Conservation (phyloP, 2,797 vertebrate species). For the Buceros bicornis region DNA sequence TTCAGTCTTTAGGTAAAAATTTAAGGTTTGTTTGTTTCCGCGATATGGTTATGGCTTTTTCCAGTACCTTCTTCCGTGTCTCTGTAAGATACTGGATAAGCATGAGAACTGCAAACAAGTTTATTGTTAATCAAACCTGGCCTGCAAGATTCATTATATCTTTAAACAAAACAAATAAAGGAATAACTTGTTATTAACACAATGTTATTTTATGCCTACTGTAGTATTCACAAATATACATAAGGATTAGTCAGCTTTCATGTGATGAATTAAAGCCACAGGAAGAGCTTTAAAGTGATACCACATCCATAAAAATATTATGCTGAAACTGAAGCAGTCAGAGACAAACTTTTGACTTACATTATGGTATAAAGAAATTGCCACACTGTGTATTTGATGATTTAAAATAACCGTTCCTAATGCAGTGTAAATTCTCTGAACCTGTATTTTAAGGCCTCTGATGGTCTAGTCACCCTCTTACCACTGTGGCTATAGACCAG, state of each 20-base stretch:
- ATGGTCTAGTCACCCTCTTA: neutral
- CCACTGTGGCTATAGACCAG: neutral
- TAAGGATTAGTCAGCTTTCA: slow-evolving; percentile 31
- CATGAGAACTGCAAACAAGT: slow-evolving; percentile 29
- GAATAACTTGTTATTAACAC: slow-evolving; percentile 34
- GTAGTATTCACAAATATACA: slow-evolving; percentile 49
- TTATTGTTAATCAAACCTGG: neutral
- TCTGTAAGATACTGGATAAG: slow-evolving; percentile 29
- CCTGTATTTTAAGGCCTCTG: neutral
- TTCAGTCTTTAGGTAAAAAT: neutral
- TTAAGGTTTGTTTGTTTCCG: neutral
- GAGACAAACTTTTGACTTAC: neutral
- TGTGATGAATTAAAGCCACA: neutral
- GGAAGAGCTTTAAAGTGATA: neutral
- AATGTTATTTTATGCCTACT: slow-evolving; percentile 40
- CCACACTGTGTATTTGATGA: accelerated
- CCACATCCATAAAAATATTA: slow-evolving; percentile 15
- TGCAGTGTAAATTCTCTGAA: neutral
- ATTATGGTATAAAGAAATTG: neutral
- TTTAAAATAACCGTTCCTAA: neutral
- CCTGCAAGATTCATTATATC: neutral
- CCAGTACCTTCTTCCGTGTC: neutral
- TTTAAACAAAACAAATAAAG: slow-evolving; percentile 55
- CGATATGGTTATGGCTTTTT: neutral
- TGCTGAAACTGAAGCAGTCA: neutral